Evolutionary conservation across 2,888 invertebrate species (phyloP).

Genomic region (Cryptocephalus moraei): DNA sequence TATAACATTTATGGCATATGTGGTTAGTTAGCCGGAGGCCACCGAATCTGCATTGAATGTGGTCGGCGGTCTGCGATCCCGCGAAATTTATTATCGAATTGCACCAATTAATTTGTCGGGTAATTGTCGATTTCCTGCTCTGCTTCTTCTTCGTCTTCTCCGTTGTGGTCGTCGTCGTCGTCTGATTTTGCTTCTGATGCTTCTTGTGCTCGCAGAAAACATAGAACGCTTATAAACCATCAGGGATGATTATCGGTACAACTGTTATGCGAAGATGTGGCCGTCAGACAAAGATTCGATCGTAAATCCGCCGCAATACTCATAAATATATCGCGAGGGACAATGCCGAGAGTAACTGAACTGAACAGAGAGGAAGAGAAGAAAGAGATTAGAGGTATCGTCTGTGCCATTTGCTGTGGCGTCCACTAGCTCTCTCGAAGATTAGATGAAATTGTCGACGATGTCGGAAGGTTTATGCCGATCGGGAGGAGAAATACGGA

Average conservation of each 20-base stretch:
- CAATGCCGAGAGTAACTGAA: conserved; percentile 28
- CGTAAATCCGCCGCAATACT: conserved; percentile 25
- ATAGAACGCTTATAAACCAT: conserved; percentile 10
- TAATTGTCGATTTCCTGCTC: conserved; percentile 33
- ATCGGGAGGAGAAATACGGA: no score
- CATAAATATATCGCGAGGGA: conserved; percentile 23
- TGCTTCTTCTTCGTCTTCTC: neutral
- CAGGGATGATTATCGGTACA: conserved; percentile 27
- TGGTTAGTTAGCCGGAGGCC: neutral
- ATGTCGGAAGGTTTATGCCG: neutral
- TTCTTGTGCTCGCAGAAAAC: no score
- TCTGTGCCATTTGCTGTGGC: conserved; percentile 11
- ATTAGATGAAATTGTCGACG: no score
- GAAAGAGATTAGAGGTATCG: conserved; percentile 8
- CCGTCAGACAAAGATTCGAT: conserved; percentile 23
- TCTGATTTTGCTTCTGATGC: no score
- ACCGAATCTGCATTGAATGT: conserved; percentile 25
- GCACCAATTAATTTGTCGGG: conserved; percentile 35
- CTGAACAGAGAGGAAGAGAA: conserved; percentile 8
- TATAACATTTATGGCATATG: neutral
- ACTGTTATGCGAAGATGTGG: conserved; percentile 25
- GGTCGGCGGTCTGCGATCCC: conserved; percentile 7
- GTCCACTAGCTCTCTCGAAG: conserved; percentile 14
- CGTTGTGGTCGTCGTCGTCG: no score
- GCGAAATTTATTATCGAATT: conserved; percentile 30